A percentile compares a stretch with the other conserved stretches of the same genome.
phyloP scores from a whole-genome alignment of 2,888 invertebrate genomes.

The Thymelicus sylvestris region DNA sequence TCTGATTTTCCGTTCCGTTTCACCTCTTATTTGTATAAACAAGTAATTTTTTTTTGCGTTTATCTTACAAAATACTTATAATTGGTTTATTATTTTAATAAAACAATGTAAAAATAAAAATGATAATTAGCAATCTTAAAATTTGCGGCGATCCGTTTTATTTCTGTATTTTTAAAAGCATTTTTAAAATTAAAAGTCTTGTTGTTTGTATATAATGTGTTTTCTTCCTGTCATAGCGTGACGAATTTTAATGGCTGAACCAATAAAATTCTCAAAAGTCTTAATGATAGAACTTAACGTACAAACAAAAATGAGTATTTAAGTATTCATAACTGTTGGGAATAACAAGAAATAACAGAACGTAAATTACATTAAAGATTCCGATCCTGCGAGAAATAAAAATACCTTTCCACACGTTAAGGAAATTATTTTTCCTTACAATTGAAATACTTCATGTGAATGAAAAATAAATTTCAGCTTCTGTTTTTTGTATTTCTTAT shows the following conservation, averaged over 20 bases:
- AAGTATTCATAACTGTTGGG: background rate
- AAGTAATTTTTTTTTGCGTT: conserved; percentile 44
- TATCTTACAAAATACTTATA: background rate
- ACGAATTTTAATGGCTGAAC: too few relatives aligned
- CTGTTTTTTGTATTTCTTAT: background rate
- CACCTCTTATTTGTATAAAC: conserved; percentile 52
- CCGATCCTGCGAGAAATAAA: background rate
- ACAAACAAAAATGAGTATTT: too few relatives aligned
- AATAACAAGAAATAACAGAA: background rate
- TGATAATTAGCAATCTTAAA: too few relatives aligned
- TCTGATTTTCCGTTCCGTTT: conserved; percentile 54
- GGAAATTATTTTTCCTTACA: background rate
- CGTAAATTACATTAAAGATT: background rate
- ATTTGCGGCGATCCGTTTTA: too few relatives aligned
- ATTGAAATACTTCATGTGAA: background rate
- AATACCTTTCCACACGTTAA: background rate
- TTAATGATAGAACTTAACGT: too few relatives aligned
- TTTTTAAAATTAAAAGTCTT: too few relatives aligned
- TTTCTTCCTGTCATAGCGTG: too few relatives aligned
- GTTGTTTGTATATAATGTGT: too few relatives aligned
- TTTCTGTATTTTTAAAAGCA: too few relatives aligned
- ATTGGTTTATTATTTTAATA: background rate
- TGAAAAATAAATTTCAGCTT: background rate
- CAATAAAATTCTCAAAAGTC: too few relatives aligned
- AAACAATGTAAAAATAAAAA: too few relatives aligned